Evolutionary conservation across 2,888 invertebrate genomes (phyloP), one percentile per base, ranked within the genome.

Genomic region (Lordiphosa fenestrarum): DNA sequence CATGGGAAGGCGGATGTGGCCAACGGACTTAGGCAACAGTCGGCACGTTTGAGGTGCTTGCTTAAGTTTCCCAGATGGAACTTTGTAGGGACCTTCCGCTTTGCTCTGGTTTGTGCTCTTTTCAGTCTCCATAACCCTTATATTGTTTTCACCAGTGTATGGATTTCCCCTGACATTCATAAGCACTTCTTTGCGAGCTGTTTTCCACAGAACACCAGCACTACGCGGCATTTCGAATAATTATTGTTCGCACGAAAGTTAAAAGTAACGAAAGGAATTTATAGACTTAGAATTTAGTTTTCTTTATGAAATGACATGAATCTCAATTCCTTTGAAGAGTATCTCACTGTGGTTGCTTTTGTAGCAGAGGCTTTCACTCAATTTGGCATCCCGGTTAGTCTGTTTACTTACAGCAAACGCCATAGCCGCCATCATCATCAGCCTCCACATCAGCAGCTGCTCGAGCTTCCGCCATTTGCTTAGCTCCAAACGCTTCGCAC

Each of bases 391-490:
- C 25, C 44, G 25, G 13, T 30, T 51, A 25, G 36, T 33, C 33
- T 35, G 33, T 50, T 58, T 52, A 25, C 23, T 2, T 7, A 7
- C 25, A 25, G 25, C 25, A 25, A 25, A 25, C 25, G 2, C 25
- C 25, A 7, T 7, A 6, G 25, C 81, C 81, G 77, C 63, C 58
- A 68, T 40, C 47, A 55, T 58, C 62, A 52, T 41, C 62, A 63
- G 54, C 71, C 69, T 73, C 81, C 69, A 71, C 73, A 73, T 38
- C 53, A 60, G 58, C 77, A 80, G 71, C 66, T 63, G 73, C 35
- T 66, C 38, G 36, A 30, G 58, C 69, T 59, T 67, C 63, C 63
- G 65, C 69, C 54, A 42, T 53, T 59, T 53, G 37, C 33, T 56
- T 44, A 35, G 56, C 63, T 63, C 47, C 57, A 52, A 57, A 50